These are phyloP conservation scores for Mirza zaza DNA, from an alignment of 2,113 vertebrate species.

Conservation along the genomic window DNA sequence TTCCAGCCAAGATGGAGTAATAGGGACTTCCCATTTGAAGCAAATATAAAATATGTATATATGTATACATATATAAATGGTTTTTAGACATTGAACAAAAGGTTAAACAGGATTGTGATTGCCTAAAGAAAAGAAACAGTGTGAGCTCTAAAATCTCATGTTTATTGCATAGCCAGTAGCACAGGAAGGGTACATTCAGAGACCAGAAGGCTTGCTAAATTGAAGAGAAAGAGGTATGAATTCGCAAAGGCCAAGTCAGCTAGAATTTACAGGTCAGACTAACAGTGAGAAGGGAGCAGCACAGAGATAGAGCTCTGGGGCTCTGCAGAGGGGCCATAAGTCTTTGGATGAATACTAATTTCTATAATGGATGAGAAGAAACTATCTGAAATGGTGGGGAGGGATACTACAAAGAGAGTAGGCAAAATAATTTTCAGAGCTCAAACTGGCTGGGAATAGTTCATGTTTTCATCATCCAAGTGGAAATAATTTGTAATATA, in stretches of 20 bases:
- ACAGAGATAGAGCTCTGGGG: background rate
- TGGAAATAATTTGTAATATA: background rate
- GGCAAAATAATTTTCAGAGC: background rate
- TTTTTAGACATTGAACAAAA: background rate
- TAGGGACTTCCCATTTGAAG: background rate
- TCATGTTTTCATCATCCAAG: background rate
- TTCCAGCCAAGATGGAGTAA: background rate
- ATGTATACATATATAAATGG: background rate
- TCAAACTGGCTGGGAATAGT: background rate
- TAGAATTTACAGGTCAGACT: background rate
- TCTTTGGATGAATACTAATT: background rate
- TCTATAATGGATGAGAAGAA: background rate
- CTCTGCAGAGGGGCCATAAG: background rate
- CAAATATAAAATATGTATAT: background rate
- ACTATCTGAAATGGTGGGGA: background rate
- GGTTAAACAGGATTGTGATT: background rate
- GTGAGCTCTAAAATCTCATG: background rate
- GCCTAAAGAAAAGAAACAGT: background rate
- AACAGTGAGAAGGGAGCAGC: background rate
- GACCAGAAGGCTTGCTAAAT: background rate
- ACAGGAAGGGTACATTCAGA: background rate
- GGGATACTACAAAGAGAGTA: background rate
- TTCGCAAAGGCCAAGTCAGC: background rate
- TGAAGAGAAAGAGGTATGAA: background rate
- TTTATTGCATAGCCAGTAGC: background rate